These are phyloP conservation scores for Heliconius eleuchia DNA, from an alignment of 1,140 invertebrate genomes.

Conservation along the genomic window DNA sequence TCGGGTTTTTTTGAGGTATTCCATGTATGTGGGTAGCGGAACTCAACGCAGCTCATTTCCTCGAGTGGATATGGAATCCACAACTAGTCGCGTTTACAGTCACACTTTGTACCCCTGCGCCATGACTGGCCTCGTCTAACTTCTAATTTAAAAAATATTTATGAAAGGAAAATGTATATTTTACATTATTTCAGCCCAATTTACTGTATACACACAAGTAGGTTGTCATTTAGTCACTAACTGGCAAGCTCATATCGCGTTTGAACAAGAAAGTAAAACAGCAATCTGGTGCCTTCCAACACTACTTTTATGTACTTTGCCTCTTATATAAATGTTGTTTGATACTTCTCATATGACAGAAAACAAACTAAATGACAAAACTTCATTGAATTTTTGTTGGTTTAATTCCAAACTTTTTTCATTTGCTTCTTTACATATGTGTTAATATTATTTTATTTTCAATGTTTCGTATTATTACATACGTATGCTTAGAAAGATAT, in stretches of 20 bases:
- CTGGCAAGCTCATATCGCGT: slow-evolving; percentile 21
- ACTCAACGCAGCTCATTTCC: too few species aligned
- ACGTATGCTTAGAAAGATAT: too few species aligned
- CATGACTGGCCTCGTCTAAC: too few species aligned
- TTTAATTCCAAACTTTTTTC: neutral
- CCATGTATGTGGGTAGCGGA: too few species aligned
- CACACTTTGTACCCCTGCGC: too few species aligned
- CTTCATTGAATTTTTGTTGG: neutral
- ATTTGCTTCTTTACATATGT: neutral
- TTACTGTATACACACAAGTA: neutral
- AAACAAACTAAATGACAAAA: neutral
- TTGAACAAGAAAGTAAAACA: slow-evolving; percentile 26
- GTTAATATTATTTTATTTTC: neutral
- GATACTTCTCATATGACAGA: neutral
- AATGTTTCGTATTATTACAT: neutral
- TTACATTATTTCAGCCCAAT: neutral
- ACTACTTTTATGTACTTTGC: slow-evolving; percentile 1
- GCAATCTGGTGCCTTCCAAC: slow-evolving; percentile 7
- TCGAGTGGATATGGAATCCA: too few species aligned
- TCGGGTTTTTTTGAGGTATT: too few species aligned
- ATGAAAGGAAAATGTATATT: neutral
- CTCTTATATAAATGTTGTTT: slow-evolving; percentile 3
- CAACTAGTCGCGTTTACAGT: too few species aligned
- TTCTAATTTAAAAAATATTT: too few species aligned
- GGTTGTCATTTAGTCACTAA: slow-evolving; percentile 11